Evolutionary conservation across 2,888 invertebrate species (phyloP), one percentile per base, ranked within the genome.

Genomic region (Kuschelorhynchus macadamiae): DNA sequence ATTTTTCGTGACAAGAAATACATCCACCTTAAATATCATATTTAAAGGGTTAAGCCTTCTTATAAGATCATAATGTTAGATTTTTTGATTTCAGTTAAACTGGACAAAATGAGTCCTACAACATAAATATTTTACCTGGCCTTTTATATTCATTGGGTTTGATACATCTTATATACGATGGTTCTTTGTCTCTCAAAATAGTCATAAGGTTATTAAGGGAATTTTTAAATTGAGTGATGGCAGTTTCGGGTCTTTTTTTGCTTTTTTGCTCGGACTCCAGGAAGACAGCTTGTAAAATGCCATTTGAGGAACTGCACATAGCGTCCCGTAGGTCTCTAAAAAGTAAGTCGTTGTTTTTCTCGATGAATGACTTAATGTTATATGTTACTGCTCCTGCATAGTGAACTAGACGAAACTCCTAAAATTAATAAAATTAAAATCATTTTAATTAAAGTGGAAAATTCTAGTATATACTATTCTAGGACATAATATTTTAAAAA

Each of bases 351-450:
- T 96, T 97, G 86, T 97, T 97, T 85, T 97, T 97, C 81, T 97
- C 96, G 66, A 97, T 84, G 85, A 97, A 97, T 0, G 94, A 92
- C 68, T 88, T 87, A 0, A 95, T 91, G 78, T 90, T 93, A 86
- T 97, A 97, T 0, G 94, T 95, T 21, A 97, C 97, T 78, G 94
- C 92, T 0, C 97, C 97, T 2, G 97, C 97, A 83, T 96, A 97
- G 85, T 97, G 97, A 14, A 92, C 88, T 68, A 97, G 85, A 75
- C 93, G 90, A 85, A 97, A 97, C 84, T 96, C 96, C 92, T 94
- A 78, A 9, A 84, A 82, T 36, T 30, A 7, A 30, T n/a, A n/a
- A n/a, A n/a, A n/a, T n/a, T n/a, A n/a, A n/a, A n/a, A n/a, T n/a
- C n/a, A n/a, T n/a, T n/a, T n/a, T n/a, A n/a, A n/a, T n/a, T n/a